phyloP scores from a whole-genome alignment of 2,888 invertebrate species.

The Protodeltote pygarga region DNA sequence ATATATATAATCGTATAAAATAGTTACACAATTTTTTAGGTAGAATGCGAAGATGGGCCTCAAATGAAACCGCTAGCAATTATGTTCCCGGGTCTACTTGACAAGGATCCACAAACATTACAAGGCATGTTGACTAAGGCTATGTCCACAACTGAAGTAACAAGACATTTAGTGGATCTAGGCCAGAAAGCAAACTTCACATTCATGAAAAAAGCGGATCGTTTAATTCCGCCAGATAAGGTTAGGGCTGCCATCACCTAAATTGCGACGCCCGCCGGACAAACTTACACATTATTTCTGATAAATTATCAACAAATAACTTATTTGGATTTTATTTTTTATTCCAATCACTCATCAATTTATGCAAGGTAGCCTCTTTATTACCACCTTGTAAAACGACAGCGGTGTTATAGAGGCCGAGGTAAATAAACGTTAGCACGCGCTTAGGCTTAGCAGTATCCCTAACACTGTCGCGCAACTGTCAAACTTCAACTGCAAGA shows the following conservation, averaged over 20 bases:
- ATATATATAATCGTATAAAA: slow-evolving; percentile 3
- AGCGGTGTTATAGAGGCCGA: no score
- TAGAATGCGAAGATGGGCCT: slow-evolving; percentile 72
- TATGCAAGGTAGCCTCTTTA: no score
- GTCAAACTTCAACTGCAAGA: no score
- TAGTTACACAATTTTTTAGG: slow-evolving; percentile 51
- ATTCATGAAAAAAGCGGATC: slow-evolving; percentile 76
- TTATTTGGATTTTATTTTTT: no score
- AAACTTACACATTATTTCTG: no score
- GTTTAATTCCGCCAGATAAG: slow-evolving; percentile 75
- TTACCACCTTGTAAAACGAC: no score
- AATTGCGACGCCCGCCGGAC: no score
- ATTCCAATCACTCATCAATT: no score
- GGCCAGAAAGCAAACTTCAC: slow-evolving; percentile 78
- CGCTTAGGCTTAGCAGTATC: no score
- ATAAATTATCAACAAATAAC: no score
- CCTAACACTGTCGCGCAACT: no score
- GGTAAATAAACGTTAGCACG: no score
- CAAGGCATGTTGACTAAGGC: slow-evolving; percentile 71
- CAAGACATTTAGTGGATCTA: slow-evolving; percentile 72
- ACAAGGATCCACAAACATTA: slow-evolving; percentile 72
- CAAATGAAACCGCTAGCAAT: slow-evolving; percentile 73
- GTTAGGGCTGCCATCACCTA: slow-evolving; percentile 40
- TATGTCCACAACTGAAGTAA: slow-evolving; percentile 81
- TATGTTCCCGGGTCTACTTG: slow-evolving; percentile 75